Evolutionary conservation across 2,888 invertebrate species (phyloP).

Genomic region (Galerucella calmariensis): DNA sequence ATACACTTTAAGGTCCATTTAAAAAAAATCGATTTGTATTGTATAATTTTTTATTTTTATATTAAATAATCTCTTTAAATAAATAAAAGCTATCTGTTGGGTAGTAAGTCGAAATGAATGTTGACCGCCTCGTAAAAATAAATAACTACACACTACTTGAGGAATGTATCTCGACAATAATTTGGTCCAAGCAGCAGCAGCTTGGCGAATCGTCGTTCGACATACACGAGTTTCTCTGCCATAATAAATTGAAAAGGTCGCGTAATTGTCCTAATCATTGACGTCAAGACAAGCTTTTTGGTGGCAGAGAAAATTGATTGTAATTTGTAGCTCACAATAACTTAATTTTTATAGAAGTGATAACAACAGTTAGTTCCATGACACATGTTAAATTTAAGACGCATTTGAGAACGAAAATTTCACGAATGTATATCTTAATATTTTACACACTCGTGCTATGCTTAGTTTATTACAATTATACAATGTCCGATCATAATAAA

Average conservation of each 20-base stretch:
- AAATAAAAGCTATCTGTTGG: not conserved
- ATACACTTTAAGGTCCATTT: no score
- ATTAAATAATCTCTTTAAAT: no score
- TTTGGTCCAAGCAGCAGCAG: not conserved
- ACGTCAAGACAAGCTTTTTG: constrained; percentile 34
- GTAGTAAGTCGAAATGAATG: not conserved
- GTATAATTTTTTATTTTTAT: not conserved
- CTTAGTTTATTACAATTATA: no score
- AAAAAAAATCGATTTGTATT: not conserved
- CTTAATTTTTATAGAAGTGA: constrained; percentile 18
- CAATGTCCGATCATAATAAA: no score
- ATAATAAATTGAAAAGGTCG: constrained; percentile 42
- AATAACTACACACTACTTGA: constrained; percentile 1
- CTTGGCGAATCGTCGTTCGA: constrained; percentile 13
- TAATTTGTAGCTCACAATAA: constrained; percentile 26
- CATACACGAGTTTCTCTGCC: not conserved
- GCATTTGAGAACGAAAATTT: not conserved
- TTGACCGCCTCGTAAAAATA: not conserved
- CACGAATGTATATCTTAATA: not conserved
- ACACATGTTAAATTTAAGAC: constrained; percentile 3
- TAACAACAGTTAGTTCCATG: constrained; percentile 3
- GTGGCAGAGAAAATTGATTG: constrained; percentile 22
- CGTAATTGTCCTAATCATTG: constrained; percentile 33
- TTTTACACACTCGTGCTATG: not conserved
- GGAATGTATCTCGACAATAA: constrained; percentile 14